Percentiles rank a stretch among this genome's conserved stretches.
phyloP scores from a whole-genome alignment of 2,888 invertebrate genomes.

The Smittia aterrima region DNA sequence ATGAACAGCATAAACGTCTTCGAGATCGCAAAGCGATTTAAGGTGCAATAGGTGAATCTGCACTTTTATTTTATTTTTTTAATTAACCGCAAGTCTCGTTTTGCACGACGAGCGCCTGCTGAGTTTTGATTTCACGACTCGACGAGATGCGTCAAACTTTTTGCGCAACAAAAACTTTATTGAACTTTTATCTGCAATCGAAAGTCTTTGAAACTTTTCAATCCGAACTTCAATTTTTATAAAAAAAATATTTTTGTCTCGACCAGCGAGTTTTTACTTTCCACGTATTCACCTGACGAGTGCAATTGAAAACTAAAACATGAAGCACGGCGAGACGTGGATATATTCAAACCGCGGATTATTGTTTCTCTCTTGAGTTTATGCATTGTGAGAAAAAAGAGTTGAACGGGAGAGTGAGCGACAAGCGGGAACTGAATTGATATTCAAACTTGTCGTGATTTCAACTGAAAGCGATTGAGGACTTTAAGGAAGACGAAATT shows the following conservation, averaged over 20 bases:
- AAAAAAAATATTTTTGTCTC: no score
- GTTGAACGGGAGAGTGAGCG: constrained; percentile 1
- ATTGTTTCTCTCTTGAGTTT: not conserved
- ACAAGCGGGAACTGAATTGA: not conserved
- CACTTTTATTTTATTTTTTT: not conserved
- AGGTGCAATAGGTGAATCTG: not conserved
- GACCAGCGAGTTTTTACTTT: no score
- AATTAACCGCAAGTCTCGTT: not conserved
- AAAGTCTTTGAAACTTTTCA: no score
- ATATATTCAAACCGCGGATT: not conserved
- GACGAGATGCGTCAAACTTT: not conserved
- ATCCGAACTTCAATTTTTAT: no score
- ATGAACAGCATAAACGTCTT: not conserved
- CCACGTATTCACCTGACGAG: not conserved
- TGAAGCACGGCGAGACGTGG: not conserved
- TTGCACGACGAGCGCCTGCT: not conserved
- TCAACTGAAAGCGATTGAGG: no score
- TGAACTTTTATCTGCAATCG: no score
- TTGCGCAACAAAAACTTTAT: no score
- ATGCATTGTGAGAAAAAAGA: not conserved
- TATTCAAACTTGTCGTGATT: no score
- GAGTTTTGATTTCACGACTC: not conserved
- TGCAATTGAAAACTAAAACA: not conserved
- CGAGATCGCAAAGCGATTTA: not conserved
- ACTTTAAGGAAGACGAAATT: no score